A percentile compares a stretch with the other conserved stretches of the same genome.
phyloP scores from a whole-genome alignment of 1,140 invertebrate genomes.

The Goniozus legneri region DNA sequence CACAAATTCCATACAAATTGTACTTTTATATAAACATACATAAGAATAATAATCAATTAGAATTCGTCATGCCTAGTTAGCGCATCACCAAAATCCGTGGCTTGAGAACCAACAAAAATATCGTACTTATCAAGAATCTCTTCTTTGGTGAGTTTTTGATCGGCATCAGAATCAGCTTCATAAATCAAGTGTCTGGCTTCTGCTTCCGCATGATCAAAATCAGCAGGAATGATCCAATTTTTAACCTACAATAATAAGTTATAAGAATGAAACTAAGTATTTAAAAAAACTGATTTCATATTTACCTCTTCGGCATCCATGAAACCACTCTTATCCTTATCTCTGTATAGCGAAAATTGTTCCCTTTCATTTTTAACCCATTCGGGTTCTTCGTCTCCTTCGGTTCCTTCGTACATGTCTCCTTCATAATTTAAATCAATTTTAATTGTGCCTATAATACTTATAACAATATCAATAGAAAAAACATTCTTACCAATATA shows the following conservation, averaged over 20 bases:
- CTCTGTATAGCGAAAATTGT: conserved; percentile 80
- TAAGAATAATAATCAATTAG: conserved; percentile 48
- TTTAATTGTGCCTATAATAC: conserved; percentile 1
- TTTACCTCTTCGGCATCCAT: conserved; percentile 81
- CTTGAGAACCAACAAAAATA: conserved; percentile 96
- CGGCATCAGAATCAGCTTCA: conserved; percentile 87
- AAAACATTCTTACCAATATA: conserved; percentile 63
- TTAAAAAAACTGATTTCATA: conserved; percentile 1
- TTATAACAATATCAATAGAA: background rate
- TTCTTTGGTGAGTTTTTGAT: conserved; percentile 84
- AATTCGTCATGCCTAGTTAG: conserved; percentile 92
- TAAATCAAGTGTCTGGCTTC: conserved; percentile 95
- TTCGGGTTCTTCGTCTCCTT: conserved; percentile 82
- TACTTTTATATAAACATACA: too few species aligned
- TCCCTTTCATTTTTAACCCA: conserved; percentile 95
- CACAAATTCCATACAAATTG: too few species aligned
- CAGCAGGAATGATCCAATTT: conserved; percentile 92
- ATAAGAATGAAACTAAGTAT: background rate
- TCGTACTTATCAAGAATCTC: conserved; percentile 97
- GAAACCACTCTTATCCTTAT: conserved; percentile 85
- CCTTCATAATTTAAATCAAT: conserved; percentile 45
- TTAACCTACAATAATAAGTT: conserved; percentile 57
- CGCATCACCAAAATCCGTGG: conserved; percentile 97
- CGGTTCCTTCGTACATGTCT: conserved; percentile 80
- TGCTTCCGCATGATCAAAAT: conserved; percentile 95